Percentiles rank a stretch among this genome's conserved stretches.
Evolutionary conservation across 1,140 invertebrate species (phyloP).

Genomic region (Cardiocondyla obscurior): DNA sequence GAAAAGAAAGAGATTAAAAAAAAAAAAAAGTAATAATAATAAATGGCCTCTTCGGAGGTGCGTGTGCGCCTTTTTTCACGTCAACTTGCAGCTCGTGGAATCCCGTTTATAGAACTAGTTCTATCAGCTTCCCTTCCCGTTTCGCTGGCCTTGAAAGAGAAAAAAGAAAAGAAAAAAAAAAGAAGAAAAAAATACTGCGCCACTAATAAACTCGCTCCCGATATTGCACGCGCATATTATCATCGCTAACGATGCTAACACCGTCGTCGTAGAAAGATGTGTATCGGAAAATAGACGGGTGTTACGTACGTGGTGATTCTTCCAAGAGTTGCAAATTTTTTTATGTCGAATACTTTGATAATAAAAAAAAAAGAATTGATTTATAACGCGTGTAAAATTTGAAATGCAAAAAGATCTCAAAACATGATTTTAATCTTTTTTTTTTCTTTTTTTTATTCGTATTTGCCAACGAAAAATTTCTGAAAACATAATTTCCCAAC

Average conservation of each 20-base stretch:
- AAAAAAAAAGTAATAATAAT: too few relatives aligned
- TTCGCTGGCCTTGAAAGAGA: conserved; percentile 26
- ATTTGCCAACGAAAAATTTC: neutral
- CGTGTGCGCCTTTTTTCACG: conserved; percentile 33
- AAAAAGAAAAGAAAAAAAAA: conserved; percentile 32
- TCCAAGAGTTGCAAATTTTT: neutral
- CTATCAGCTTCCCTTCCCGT: neutral
- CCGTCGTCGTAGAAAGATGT: neutral
- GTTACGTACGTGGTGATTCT: neutral
- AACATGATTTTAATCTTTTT: neutral
- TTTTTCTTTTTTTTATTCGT: too few relatives aligned
- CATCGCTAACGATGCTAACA: neutral
- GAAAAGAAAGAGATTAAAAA: conserved; percentile 34
- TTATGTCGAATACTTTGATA: neutral
- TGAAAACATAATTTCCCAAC: neutral
- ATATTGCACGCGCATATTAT: neutral
- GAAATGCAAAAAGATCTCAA: neutral
- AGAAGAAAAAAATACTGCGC: conserved; percentile 27
- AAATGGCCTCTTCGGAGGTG: conserved; percentile 25
- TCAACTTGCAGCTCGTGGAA: conserved; percentile 46
- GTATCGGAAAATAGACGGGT: neutral
- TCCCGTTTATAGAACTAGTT: conserved; percentile 51
- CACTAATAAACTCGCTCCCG: conserved; percentile 10
- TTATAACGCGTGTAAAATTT: neutral
- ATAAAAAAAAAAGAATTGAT: neutral